Percentiles rank a stretch among this genome's conserved stretches.
phyloP scores from a whole-genome alignment of 1,140 invertebrate species.

The Aphis craccivora region DNA sequence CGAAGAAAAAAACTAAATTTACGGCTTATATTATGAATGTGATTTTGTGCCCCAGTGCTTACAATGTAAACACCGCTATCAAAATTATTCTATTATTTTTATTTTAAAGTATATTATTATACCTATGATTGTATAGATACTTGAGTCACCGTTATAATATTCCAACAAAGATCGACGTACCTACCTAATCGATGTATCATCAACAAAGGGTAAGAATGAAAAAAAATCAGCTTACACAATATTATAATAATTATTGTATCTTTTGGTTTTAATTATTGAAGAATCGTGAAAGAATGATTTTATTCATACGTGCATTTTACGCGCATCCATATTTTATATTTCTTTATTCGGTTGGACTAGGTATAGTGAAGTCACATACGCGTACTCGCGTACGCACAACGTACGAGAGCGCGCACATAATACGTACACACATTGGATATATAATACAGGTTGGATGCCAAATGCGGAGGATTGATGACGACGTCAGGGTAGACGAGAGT shows the following conservation, averaged over 20 bases:
- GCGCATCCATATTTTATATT: background rate
- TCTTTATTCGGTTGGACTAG: background rate
- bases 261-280: background rate
- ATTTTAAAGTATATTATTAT: too few relatives aligned
- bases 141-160: background rate
- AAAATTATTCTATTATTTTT: background rate
- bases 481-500: constrained; percentile 38
- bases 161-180: background rate
- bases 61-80: background rate
- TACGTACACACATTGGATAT: background rate
- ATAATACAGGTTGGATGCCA: constrained; percentile 24
- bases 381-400: background rate
- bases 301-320: background rate
- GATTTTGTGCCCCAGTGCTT: background rate
- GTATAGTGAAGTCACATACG: background rate
- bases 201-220: background rate
- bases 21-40: background rate
- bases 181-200: too few relatives aligned
- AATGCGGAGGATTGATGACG: constrained; percentile 47
- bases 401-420: background rate
- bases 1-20: background rate
- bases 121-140: background rate
- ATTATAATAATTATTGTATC: background rate
- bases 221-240: background rate
- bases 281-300: background rate